These are phyloP conservation scores for Thomomys bottae DNA, from an alignment of 2,113 vertebrate genomes.

Conservation along the genomic window DNA sequence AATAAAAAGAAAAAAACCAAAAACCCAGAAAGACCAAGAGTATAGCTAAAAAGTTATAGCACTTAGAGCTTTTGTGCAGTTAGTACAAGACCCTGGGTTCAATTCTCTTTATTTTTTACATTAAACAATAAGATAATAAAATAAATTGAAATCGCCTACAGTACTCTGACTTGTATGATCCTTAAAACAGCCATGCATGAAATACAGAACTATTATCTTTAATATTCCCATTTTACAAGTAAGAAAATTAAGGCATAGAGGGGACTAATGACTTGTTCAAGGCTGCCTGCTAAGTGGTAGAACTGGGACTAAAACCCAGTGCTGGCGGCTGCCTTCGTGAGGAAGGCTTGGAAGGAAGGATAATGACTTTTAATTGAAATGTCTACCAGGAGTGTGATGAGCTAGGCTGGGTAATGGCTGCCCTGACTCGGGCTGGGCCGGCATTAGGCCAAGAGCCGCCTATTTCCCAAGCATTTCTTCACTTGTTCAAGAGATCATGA, in stretches of 20 bases:
- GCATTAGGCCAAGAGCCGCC: constrained; percentile 78
- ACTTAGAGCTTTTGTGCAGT: too few species aligned
- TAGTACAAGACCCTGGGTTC: too few species aligned
- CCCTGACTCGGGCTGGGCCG: constrained; percentile 67
- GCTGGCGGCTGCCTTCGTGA: constrained; percentile 50
- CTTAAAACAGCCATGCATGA: background rate
- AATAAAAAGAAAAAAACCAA: too few species aligned
- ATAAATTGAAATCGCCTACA: background rate
- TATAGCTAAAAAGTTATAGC: too few species aligned
- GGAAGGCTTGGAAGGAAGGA: constrained; percentile 64
- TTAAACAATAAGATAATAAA: background rate
- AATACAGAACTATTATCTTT: constrained; percentile 9
- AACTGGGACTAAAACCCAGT: constrained; percentile 63
- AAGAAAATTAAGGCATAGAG: constrained; percentile 47
- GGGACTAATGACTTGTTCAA: constrained; percentile 54
- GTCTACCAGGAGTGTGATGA: constrained; percentile 80
- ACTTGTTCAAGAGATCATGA: constrained; percentile 84
- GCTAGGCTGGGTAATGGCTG: constrained; percentile 69
- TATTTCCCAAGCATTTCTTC: constrained; percentile 77
- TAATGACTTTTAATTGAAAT: constrained; percentile 80
- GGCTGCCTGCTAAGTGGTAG: constrained; percentile 61
- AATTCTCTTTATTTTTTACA: too few species aligned
- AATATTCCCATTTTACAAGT: constrained; percentile 37
- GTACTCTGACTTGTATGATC: background rate
- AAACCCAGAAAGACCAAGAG: too few species aligned